These are phyloP conservation scores for Chiridota heheva DNA, from an alignment of 35 echinoderm and acorn worm species.

Conservation along the genomic window DNA sequence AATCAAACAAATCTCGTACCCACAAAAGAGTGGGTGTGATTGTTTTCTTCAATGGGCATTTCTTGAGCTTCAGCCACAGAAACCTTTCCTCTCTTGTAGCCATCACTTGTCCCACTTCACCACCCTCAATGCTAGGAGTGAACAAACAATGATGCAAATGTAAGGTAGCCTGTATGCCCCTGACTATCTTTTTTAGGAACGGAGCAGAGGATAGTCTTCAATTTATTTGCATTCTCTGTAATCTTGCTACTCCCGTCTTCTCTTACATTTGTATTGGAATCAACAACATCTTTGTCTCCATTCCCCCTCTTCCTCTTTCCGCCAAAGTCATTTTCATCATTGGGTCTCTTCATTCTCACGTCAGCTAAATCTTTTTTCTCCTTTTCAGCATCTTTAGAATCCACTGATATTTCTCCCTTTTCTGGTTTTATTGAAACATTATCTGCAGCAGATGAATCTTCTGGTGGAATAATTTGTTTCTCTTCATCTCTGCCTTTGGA, in stretches of 20 bases:
- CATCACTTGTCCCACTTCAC: too few species aligned
- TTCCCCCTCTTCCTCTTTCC: neutral
- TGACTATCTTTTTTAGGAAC: constrained; percentile 60
- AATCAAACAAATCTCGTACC: too few species aligned
- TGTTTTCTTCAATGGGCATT: too few species aligned
- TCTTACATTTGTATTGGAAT: constrained; percentile 12
- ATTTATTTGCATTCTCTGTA: constrained; percentile 7
- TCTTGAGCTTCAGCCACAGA: too few species aligned
- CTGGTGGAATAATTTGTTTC: neutral
- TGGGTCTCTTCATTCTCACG: neutral
- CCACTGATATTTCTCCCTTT: constrained; percentile 16
- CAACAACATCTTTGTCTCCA: neutral
- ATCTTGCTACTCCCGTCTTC: neutral
- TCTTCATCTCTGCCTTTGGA: neutral
- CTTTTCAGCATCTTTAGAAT: neutral
- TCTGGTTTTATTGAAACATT: neutral
- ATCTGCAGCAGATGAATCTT: neutral
- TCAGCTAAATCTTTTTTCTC: neutral
- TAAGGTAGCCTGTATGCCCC: constrained; percentile 89
- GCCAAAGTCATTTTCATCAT: neutral
- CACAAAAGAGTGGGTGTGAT: too few species aligned
- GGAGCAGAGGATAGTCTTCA: constrained; percentile 38
- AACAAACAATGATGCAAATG: constrained; percentile 91
- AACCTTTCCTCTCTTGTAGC: too few species aligned
- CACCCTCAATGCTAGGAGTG: too few species aligned